Evolutionary conservation across 2,888 invertebrate species (phyloP).

Genomic region (Macrosoma leucophasiata): DNA sequence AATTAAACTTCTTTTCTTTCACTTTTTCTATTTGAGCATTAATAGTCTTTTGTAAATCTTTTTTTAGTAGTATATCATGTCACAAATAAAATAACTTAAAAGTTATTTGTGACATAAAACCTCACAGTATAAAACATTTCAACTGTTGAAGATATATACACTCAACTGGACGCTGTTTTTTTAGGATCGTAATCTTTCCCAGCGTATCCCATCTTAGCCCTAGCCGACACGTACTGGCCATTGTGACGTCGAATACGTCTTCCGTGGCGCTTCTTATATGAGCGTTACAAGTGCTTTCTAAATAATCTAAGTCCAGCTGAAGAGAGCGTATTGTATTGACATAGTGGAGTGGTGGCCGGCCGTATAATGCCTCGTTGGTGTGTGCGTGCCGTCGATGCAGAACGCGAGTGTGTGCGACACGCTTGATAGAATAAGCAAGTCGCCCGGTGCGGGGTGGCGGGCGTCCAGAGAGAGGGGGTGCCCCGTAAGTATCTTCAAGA

Average conservation of each 20-base stretch:
- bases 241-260: constrained; percentile 73
- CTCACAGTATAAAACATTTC: no score
- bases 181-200: constrained; percentile 73
- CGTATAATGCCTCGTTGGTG: constrained; percentile 62
- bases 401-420: constrained; percentile 55
- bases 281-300: constrained; percentile 78
- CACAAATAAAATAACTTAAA: no score
- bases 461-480: constrained; percentile 27
- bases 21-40: no score
- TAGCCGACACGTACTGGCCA: constrained; percentile 71
- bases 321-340: constrained; percentile 77
- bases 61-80: no score
- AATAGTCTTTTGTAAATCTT: no score
- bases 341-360: constrained; percentile 75
- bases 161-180: constrained; percentile 68
- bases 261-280: constrained; percentile 74
- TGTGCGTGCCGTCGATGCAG: constrained; percentile 48
- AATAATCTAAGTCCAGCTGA: constrained; percentile 77
- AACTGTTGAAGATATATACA: constrained; percentile 57
- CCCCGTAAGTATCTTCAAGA: constrained; percentile 70
- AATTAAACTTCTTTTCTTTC: no score
- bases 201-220: constrained; percentile 62
- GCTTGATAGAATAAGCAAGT: constrained; percentile 77
- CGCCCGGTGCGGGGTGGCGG: constrained; percentile 57
- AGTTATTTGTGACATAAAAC: no score